These are phyloP conservation scores for Nixonia krombeini DNA, from an alignment of 1,140 invertebrate genomes.

Conservation along the genomic window DNA sequence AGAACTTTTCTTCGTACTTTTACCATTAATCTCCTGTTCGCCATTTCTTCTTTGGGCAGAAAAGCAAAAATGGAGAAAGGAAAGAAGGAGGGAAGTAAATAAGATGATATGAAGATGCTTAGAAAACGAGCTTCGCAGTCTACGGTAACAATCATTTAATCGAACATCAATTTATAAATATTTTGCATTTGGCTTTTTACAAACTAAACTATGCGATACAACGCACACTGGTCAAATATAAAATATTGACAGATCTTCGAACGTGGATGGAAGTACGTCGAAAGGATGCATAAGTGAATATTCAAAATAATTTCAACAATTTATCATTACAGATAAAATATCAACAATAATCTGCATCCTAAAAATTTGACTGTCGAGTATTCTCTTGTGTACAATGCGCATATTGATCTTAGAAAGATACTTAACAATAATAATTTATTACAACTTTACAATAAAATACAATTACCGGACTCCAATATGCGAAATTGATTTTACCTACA, in stretches of 20 bases:
- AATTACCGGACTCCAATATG: too few species aligned
- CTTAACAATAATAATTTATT: neutral
- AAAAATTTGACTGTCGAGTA: neutral
- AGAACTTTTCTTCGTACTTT: too few species aligned
- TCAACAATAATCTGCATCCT: neutral
- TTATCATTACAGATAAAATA: neutral
- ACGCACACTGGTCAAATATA: constrained; percentile 29
- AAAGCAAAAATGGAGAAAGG: too few species aligned
- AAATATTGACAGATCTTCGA: constrained; percentile 28
- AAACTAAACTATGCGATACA: constrained; percentile 49
- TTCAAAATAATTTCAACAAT: neutral
- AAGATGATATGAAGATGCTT: constrained; percentile 10
- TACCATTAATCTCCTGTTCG: too few species aligned
- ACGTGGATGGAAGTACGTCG: constrained; percentile 12
- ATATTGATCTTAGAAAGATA: neutral
- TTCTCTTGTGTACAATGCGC: neutral
- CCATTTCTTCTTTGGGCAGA: too few species aligned
- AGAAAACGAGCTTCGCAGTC: constrained; percentile 43
- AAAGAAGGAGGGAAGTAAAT: too few species aligned
- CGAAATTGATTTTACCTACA: too few species aligned
- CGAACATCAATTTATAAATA: constrained; percentile 67
- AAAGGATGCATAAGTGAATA: neutral
- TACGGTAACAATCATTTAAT: constrained; percentile 68
- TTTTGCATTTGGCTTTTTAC: constrained; percentile 61
- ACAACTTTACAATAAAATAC: too few species aligned